Conservation (phyloP, 2,113 vertebrate genomes). For the Microtus montanus region DNA sequence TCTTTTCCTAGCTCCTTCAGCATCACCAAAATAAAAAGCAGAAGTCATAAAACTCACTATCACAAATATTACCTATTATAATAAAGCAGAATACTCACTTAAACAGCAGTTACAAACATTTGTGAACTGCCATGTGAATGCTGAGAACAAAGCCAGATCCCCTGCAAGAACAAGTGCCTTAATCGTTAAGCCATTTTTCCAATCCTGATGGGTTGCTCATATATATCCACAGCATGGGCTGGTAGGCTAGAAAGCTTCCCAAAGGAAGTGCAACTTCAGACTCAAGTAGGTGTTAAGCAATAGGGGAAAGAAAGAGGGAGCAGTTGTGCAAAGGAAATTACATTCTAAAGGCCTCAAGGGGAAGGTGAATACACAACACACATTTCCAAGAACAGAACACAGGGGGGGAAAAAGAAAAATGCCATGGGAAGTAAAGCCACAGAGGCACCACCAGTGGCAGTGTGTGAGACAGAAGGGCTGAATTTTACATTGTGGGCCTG, state of each 20-base stretch:
- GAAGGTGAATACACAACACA: not conserved
- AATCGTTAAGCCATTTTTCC: not conserved
- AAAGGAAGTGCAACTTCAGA: slow-evolving; percentile 45
- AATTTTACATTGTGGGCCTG: not conserved
- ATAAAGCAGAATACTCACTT: slow-evolving; percentile 46
- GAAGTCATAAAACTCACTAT: not conserved
- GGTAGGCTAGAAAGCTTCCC: not conserved
- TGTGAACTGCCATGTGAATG: not conserved
- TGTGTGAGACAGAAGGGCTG: not conserved
- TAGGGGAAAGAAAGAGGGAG: not conserved
- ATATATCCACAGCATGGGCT: not conserved
- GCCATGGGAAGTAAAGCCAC: not conserved
- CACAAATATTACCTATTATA: not conserved
- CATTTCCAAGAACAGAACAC: slow-evolving; percentile 39
- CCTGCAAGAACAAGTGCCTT: not conserved
- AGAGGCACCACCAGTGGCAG: not conserved
- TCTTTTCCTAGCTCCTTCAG: not conserved
- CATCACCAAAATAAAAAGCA: not conserved
- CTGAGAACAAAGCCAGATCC: not conserved
- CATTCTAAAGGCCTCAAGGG: not conserved
- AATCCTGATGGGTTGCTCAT: not conserved
- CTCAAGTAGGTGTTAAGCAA: slow-evolving; percentile 40
- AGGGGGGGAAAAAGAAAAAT: not conserved
- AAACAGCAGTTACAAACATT: not conserved
- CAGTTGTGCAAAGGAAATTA: slow-evolving; percentile 7